phyloP scores from a whole-genome alignment of 2,113 vertebrate species.

The Petaurus breviceps region DNA sequence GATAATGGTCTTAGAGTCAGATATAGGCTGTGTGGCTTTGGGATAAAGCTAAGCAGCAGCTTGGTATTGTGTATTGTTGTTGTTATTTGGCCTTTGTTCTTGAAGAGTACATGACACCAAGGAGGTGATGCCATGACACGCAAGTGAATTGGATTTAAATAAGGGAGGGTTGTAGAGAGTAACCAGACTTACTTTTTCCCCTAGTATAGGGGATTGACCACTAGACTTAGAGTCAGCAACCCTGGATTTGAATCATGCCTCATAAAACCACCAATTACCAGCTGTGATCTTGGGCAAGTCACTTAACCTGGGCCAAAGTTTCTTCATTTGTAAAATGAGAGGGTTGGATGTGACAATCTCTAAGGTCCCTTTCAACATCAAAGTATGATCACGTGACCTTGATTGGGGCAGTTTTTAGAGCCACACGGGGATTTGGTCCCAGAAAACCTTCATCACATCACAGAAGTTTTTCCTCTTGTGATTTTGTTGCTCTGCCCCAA shows the following conservation, averaged over 20 bases:
- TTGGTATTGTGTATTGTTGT: neutral
- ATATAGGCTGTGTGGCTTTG: neutral
- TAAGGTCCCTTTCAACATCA: neutral
- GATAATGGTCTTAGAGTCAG: neutral
- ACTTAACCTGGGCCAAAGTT: neutral
- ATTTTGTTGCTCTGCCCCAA: neutral
- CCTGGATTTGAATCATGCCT: neutral
- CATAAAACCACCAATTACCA: neutral
- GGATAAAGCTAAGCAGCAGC: neutral
- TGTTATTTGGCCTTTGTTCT: no score
- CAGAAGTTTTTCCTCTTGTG: neutral
- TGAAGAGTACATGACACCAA: no score
- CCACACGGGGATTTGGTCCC: neutral
- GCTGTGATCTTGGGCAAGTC: neutral
- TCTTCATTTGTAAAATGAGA: neutral
- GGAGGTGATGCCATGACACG: no score
- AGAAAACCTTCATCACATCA: neutral
- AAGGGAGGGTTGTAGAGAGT: no score
- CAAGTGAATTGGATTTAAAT: no score
- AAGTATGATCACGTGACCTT: neutral
- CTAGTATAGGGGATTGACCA: neutral
- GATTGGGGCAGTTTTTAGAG: neutral
- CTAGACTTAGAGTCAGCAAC: neutral
- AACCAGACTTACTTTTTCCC: no score
- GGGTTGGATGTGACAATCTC: neutral